Evolutionary conservation across 2,113 vertebrate genomes (phyloP).

Genomic region (Ptilonorhynchus violaceus): DNA sequence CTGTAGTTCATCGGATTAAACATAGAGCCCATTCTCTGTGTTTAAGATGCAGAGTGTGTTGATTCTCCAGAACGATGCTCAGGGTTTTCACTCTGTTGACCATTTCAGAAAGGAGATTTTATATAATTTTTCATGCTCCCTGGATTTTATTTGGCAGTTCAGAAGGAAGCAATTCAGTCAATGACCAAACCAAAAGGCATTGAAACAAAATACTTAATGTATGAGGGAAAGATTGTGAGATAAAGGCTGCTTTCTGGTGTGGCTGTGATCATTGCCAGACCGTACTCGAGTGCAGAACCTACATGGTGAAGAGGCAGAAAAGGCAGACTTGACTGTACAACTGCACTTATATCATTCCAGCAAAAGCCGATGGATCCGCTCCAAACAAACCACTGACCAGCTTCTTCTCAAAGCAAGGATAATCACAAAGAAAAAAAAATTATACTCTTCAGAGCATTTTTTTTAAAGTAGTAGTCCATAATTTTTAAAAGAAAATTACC

Average conservation of each 20-base stretch:
- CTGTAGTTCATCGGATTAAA: neutral
- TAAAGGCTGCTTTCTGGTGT: slow-evolving; percentile 1
- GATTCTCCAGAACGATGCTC: neutral
- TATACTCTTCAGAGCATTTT: neutral
- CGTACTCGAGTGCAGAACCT: neutral
- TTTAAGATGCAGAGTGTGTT: neutral
- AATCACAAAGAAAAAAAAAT: neutral
- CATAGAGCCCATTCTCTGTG: neutral
- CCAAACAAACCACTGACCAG: neutral
- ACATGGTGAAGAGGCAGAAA: neutral
- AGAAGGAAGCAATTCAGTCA: neutral
- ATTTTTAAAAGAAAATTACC: neutral
- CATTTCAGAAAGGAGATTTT: neutral
- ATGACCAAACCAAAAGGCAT: neutral
- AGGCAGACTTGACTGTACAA: neutral
- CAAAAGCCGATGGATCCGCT: neutral
- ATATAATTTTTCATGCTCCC: neutral
- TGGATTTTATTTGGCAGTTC: neutral
- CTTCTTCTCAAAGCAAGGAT: neutral
- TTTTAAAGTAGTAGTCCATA: slow-evolving; percentile 2
- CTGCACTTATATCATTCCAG: neutral
- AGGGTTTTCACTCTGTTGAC: neutral
- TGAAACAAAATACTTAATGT: neutral
- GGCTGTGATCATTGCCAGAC: neutral
- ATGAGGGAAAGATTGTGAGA: neutral